Evolutionary conservation across 2,888 invertebrate genomes (phyloP).

Genomic region (Tridacna gigas): DNA sequence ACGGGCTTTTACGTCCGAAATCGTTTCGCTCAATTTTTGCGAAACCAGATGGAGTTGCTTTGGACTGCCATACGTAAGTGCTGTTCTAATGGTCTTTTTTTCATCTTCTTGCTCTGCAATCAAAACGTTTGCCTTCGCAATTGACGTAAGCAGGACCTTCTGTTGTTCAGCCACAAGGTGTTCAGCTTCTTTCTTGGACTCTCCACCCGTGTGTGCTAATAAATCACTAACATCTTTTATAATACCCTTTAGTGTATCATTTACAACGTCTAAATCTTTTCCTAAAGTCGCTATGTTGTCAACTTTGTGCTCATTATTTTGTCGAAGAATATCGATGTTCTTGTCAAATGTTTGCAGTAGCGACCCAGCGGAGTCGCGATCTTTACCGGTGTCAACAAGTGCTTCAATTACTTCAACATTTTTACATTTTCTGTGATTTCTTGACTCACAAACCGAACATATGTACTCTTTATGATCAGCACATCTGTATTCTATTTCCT

Average conservation of each 20-base stretch:
- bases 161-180: background rate
- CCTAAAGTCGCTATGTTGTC: background rate
- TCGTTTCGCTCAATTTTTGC: background rate
- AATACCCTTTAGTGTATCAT: background rate
- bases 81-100: background rate
- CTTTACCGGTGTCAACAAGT: background rate
- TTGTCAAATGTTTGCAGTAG: background rate
- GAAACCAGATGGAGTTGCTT: conserved; percentile 2
- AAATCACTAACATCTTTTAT: background rate
- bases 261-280: background rate
- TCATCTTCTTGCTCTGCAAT: background rate
- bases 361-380: background rate
- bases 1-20: background rate
- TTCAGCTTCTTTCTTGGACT: background rate
- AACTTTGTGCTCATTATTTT: background rate
- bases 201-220: background rate
- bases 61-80: conserved; percentile 1
- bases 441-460: conserved; percentile 10
- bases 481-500: conserved; percentile 18
- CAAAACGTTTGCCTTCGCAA: background rate
- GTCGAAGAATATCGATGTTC: background rate
- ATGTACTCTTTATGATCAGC: conserved; percentile 19
- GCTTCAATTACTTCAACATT: conserved; percentile 10
- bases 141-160: background rate
- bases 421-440: conserved; percentile 10